Evolutionary conservation across 2,797 vertebrate species (phyloP), one percentile per base, ranked within the genome.

Genomic region (Karalla daura): DNA sequence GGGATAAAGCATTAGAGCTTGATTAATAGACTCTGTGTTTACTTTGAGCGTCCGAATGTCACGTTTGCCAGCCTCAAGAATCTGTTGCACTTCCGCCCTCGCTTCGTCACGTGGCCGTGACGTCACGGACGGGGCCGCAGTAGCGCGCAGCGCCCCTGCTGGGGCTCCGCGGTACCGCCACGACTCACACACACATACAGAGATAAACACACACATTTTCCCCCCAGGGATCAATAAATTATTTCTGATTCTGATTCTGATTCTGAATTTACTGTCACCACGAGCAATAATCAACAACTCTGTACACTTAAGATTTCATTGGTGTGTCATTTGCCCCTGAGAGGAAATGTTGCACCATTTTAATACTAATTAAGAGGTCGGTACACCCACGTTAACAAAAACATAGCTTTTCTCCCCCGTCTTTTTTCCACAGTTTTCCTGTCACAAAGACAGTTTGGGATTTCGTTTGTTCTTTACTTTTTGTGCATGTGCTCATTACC

Each of bases 101-200:
- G 30, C n/a, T 21, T 30, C 50, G 78, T 80, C 78, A 78, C 77
- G 81, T 88, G 78, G 88, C 70, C 67, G 3, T 1, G 13, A 32
- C 41, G 4, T 40, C 1, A 37, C 32, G n/a, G n/a, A 24, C 20
- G 3, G 21, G 27, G 32, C 25, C 50, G 1, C 5, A 2, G 40
- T 30, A 9, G 11, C 24, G 1, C 49, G 82, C 85, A 84, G 87
- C 86, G 89, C 90, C 90, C 60, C 90, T 88, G 64, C 72, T 82
- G 88, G n/a, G 52, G 6, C 4, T 21, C 32, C 54, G 52, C 55
- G 45, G 76, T 23, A 4, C 58, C 55, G 10, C n/a, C 1, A 1
- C 25, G 10, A 5, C 9, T 35, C 1, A 30, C 28, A 30, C 28
- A 7, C 39, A 7, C n/a, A n/a, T n/a, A n/a, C n/a, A n/a, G n/a